Evolutionary conservation across 2,888 invertebrate species (phyloP).

Genomic region (Caenorhabditis plicata): DNA sequence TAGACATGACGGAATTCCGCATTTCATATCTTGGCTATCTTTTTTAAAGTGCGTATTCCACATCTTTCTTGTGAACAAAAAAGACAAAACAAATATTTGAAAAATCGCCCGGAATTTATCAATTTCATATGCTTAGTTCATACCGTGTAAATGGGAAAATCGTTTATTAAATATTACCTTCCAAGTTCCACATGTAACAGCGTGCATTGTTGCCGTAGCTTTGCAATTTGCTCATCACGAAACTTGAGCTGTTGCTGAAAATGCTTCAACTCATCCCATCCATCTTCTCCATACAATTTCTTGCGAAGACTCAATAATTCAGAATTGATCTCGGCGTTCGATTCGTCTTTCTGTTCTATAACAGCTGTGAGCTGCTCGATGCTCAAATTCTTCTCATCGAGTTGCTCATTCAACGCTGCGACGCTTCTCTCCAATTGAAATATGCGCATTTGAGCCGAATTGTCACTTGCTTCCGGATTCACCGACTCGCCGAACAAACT

Average conservation of each 20-base stretch:
- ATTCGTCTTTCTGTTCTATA: conserved; percentile 31
- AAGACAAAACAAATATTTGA: too few relatives aligned
- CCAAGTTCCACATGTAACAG: conserved; percentile 52
- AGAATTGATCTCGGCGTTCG: conserved; percentile 26
- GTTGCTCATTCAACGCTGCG: conserved; percentile 12
- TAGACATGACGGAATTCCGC: too few relatives aligned
- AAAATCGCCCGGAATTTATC: too few relatives aligned
- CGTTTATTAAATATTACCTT: conserved; percentile 14
- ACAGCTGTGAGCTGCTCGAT: conserved; percentile 17
- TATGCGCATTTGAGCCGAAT: conserved; percentile 51
- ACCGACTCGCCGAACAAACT: conserved; percentile 36
- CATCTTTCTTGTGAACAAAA: too few relatives aligned
- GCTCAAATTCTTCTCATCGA: background rate
- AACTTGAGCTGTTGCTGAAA: conserved; percentile 56
- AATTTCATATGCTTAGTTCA: too few relatives aligned
- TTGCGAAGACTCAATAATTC: conserved; percentile 17
- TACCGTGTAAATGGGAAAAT: too few relatives aligned
- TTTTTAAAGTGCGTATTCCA: too few relatives aligned
- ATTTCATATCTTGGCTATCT: too few relatives aligned
- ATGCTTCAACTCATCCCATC: conserved; percentile 38
- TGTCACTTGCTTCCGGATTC: conserved; percentile 23
- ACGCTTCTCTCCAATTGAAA: conserved; percentile 48
- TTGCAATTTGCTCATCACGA: conserved; percentile 57
- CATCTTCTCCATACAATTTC: conserved; percentile 51
- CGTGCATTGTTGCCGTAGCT: conserved; percentile 55